These are phyloP conservation scores for Drosophila miranda DNA, from an alignment of 1,140 invertebrate species.

Conservation along the genomic window DNA sequence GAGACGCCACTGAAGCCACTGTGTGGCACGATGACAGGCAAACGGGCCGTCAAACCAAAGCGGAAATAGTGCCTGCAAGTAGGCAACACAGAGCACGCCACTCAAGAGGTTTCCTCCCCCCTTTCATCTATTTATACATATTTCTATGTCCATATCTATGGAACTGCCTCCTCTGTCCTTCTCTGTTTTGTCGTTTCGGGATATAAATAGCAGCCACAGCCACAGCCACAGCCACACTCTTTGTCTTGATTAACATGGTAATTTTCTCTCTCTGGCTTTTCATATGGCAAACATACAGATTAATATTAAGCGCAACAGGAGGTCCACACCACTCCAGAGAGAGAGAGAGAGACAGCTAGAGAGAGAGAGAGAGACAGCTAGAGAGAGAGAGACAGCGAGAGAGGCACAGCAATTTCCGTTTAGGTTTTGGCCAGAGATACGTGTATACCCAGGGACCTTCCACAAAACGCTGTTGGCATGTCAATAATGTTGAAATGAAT, in stretches of 20 bases:
- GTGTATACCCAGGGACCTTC: constrained; percentile 31
- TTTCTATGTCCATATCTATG: constrained; percentile 9
- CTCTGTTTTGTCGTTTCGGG: constrained; percentile 34
- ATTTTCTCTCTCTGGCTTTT: constrained; percentile 47
- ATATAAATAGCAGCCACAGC: constrained; percentile 47
- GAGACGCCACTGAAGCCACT: constrained; percentile 11
- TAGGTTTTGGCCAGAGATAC: constrained; percentile 29
- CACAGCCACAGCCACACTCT: constrained; percentile 31
- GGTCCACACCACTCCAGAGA: neutral
- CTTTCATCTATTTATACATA: constrained; percentile 37
- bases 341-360: too few species aligned
- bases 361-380: too few species aligned
- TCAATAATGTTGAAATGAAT: constrained; percentile 79
- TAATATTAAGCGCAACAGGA: constrained; percentile 77
- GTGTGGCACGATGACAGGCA: too few species aligned
- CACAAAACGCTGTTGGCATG: constrained; percentile 69
- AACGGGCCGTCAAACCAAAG: constrained; percentile 60
- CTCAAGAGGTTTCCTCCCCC: constrained; percentile 28
- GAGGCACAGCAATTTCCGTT: constrained; percentile 56
- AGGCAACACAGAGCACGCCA: constrained; percentile 61
- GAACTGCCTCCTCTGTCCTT: neutral
- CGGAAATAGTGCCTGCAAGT: constrained; percentile 79
- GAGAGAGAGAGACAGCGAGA: too few species aligned
- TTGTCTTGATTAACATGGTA: constrained; percentile 78
- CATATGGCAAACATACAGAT: constrained; percentile 45